A percentile compares a stretch with the other conserved stretches of the same genome.
Conservation (phyloP, 2,797 vertebrate genomes). For the Parotocinclus haroldoi region DNA sequence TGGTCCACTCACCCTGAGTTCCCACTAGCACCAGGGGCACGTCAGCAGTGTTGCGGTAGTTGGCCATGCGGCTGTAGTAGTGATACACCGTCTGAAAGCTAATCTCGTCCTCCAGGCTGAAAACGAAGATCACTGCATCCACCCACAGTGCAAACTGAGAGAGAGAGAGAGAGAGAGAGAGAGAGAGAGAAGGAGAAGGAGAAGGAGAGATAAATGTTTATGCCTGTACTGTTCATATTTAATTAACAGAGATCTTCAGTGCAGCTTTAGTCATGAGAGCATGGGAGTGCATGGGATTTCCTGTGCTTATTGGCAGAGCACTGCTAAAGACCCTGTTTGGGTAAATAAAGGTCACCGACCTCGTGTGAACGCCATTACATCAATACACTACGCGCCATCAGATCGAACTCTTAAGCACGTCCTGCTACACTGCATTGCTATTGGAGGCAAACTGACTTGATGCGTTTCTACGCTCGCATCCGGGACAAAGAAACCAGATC, state of each 20-base stretch:
- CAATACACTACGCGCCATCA: slow-evolving; percentile 1
- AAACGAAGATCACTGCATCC: slow-evolving; percentile 95
- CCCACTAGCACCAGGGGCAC: slow-evolving; percentile 93
- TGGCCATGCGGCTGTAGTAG: slow-evolving; percentile 93
- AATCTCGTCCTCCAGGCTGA: slow-evolving; percentile 95
- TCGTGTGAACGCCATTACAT: slow-evolving; percentile 4
- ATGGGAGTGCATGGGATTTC: slow-evolving; percentile 15
- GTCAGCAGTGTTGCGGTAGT: slow-evolving; percentile 86
- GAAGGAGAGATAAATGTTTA: neutral
- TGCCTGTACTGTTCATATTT: neutral
- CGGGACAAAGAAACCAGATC: no score
- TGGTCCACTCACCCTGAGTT: slow-evolving; percentile 82
- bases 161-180: neutral
- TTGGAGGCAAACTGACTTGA: no score
- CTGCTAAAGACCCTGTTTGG: neutral
- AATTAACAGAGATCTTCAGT: neutral
- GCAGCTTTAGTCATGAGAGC: neutral
- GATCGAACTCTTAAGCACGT: neutral
- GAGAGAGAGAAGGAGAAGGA: slow-evolving; percentile 14
- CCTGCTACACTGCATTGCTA: no score
- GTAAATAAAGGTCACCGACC: slow-evolving; percentile 20
- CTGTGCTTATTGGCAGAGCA: slow-evolving; percentile 14
- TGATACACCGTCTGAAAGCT: slow-evolving; percentile 97
- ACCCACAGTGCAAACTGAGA: slow-evolving; percentile 93
- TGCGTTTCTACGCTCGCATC: no score